phyloP scores from a whole-genome alignment of 1,140 invertebrate genomes.

The Drosophila grimshawi region DNA sequence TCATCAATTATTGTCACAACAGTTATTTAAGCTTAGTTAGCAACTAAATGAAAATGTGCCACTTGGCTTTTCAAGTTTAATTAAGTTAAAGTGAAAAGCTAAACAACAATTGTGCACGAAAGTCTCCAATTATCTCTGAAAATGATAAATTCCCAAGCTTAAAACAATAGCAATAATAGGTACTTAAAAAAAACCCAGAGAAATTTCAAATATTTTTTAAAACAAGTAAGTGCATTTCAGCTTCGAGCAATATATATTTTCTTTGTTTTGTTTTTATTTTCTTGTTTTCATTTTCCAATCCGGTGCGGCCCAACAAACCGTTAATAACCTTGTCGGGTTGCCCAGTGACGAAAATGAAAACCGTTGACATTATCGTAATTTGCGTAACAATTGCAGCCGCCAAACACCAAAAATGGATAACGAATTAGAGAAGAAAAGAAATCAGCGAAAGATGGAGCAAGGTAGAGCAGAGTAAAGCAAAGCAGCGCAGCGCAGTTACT shows the following conservation, averaged over 20 bases:
- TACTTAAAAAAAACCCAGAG: background rate
- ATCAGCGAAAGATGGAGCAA: constrained; percentile 17
- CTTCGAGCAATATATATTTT: background rate
- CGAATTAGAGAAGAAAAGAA: constrained; percentile 42
- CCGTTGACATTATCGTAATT: constrained; percentile 49
- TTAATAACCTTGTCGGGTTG: constrained; percentile 66
- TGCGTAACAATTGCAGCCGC: constrained; percentile 69
- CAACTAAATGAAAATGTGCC: constrained; percentile 6
- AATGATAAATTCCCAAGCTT: constrained; percentile 30
- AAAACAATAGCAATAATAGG: constrained; percentile 3
- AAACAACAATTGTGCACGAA: constrained; percentile 28
- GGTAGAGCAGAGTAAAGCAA: background rate
- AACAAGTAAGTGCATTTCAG: background rate
- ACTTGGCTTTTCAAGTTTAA: constrained; percentile 18
- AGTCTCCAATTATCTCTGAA: constrained; percentile 39
- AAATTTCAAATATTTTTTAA: background rate
- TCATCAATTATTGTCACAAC: background rate
- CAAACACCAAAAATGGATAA: constrained; percentile 34
- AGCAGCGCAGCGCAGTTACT: constrained; percentile 19
- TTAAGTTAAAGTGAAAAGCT: constrained; percentile 24
- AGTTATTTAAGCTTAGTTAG: constrained; percentile 11
- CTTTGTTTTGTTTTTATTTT: background rate
- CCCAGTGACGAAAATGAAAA: constrained; percentile 59
- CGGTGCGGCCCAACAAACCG: constrained; percentile 52
- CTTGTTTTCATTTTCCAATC: constrained; percentile 51